These are phyloP conservation scores for Neodiprion virginianus DNA, from an alignment of 1,140 invertebrate genomes.

Conservation along the genomic window DNA sequence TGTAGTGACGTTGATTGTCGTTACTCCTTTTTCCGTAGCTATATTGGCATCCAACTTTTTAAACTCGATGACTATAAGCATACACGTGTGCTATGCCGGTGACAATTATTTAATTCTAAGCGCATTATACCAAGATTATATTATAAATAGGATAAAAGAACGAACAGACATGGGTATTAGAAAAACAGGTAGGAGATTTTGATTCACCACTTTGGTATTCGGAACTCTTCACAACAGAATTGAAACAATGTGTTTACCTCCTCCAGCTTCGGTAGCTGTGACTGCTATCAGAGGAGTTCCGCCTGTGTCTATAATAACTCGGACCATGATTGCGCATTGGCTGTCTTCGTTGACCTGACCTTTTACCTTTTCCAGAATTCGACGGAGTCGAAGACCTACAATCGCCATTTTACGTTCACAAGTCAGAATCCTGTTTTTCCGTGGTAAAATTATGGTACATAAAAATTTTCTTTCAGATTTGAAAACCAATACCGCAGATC, in stretches of 20 bases:
- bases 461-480: conserved; percentile 1
- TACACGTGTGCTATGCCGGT: no score
- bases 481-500: not conserved
- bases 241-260: conserved; percentile 36
- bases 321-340: conserved; percentile 26
- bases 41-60: no score
- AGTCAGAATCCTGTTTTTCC: conserved; percentile 4
- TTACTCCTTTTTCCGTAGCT: no score
- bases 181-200: no score
- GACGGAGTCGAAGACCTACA: conserved; percentile 45
- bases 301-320: conserved; percentile 40
- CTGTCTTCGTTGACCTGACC: conserved; percentile 33
- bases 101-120: no score
- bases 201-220: no score
- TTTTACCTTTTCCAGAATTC: conserved; percentile 43
- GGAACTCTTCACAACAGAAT: not conserved
- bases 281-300: conserved; percentile 33
- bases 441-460: not conserved
- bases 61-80: no score
- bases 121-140: no score
- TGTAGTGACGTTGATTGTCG: no score
- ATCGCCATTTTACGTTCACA: conserved; percentile 25
- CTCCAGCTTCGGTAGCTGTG: conserved; percentile 35
- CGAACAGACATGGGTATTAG: no score
- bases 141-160: no score